These are phyloP conservation scores for Pocillopora verrucosa DNA, from an alignment of 64 coral and sea anemone genomes.

Conservation along the genomic window DNA sequence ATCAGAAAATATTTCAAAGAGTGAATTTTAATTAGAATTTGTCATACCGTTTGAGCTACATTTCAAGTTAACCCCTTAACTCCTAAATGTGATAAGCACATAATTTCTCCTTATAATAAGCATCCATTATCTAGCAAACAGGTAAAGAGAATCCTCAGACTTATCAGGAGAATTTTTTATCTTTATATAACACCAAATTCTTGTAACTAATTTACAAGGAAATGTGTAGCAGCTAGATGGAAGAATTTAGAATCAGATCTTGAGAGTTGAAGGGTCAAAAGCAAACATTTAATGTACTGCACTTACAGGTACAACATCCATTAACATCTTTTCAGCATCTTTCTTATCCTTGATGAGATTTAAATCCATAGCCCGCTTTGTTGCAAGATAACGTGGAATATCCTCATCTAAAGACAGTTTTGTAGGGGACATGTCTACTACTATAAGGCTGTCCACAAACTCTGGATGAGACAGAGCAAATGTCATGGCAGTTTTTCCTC, in stretches of 20 bases:
- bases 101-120: too few relatives aligned
- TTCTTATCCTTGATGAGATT: constrained; percentile 56
- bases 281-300: not conserved
- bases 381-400: constrained; percentile 62
- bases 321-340: constrained; percentile 85
- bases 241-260: too few relatives aligned
- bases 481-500: constrained; percentile 92
- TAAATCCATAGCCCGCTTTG: constrained; percentile 77
- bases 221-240: too few relatives aligned
- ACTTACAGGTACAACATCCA: constrained; percentile 77
- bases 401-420: constrained; percentile 60
- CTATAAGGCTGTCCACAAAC: constrained; percentile 75
- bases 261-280: constrained; percentile 16
- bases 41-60: too few relatives aligned
- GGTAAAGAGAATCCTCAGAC: too few relatives aligned
- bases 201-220: too few relatives aligned
- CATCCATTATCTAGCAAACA: too few relatives aligned
- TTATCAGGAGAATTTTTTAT: too few relatives aligned
- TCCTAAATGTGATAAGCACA: too few relatives aligned
- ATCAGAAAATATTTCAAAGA: not conserved
- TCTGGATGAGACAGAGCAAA: constrained; percentile 76
- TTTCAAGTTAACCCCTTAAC: too few relatives aligned
- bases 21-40: not conserved
- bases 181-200: too few relatives aligned
- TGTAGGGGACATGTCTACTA: constrained; percentile 70